These are phyloP conservation scores for Andrena camellia DNA, from an alignment of 2,888 invertebrate species.

Conservation along the genomic window DNA sequence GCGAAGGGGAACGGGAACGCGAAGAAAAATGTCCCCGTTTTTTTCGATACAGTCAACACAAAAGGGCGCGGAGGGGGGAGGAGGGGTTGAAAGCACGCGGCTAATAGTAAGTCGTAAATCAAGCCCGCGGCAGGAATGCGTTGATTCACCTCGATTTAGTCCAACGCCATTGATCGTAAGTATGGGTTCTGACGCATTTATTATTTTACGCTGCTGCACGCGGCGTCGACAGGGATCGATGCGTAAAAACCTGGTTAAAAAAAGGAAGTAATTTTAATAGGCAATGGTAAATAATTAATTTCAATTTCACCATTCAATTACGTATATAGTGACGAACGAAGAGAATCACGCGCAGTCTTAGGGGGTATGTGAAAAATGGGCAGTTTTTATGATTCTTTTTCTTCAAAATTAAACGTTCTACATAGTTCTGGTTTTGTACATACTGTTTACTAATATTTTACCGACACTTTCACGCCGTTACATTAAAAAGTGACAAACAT, in stretches of 20 bases:
- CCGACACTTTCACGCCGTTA: no score
- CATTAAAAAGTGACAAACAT: no score
- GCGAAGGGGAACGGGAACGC: conserved; percentile 36
- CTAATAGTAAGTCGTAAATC: conserved; percentile 67
- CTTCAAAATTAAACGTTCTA: no score
- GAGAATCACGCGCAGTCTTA: no score
- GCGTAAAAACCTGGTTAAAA: background rate
- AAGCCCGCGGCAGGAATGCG: conserved; percentile 59
- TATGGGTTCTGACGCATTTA: conserved; percentile 48
- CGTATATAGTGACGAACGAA: no score
- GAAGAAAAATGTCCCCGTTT: conserved; percentile 65
- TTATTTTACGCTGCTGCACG: conserved; percentile 16
- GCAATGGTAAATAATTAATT: no score
- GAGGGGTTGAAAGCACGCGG: conserved; percentile 32
- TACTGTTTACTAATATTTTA: no score
- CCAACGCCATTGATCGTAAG: conserved; percentile 43
- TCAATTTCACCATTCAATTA: no score
- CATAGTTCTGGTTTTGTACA: no score
- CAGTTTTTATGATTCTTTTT: no score
- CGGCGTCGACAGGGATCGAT: background rate
- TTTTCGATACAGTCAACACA: conserved; percentile 50
- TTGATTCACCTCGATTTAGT: conserved; percentile 61
- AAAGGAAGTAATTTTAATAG: no score
- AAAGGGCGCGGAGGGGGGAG: conserved; percentile 17
- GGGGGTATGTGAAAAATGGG: no score